Conservation (phyloP, 2,113 vertebrate species). For the Carettochelys insculpta region DNA sequence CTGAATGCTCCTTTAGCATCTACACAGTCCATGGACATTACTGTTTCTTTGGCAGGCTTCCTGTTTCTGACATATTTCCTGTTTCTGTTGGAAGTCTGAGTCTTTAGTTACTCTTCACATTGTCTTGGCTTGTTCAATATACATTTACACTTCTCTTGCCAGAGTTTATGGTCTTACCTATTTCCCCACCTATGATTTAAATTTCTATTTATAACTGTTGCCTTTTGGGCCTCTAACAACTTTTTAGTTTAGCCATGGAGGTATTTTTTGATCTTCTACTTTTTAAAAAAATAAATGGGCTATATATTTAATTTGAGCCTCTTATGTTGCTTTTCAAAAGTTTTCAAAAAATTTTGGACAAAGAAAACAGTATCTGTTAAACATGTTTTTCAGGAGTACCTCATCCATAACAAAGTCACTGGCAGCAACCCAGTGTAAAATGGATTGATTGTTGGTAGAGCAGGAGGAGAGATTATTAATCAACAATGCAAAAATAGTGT, state of each 20-base stretch:
- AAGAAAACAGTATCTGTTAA: not conserved
- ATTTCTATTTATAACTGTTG: not conserved
- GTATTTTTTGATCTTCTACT: not conserved
- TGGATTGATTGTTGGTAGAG: not conserved
- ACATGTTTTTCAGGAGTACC: not conserved
- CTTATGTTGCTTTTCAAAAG: not conserved
- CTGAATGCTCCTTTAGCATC: not conserved
- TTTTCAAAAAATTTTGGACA: not conserved
- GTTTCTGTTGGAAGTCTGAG: not conserved
- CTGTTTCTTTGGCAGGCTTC: not conserved
- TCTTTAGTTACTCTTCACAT: not conserved
- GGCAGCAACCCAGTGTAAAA: not conserved
- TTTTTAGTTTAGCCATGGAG: not conserved
- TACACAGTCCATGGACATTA: not conserved
- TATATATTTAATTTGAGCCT: not conserved
- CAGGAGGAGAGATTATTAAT: not conserved
- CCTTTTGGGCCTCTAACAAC: not conserved
- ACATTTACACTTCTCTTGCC: not conserved
- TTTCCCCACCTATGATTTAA: not conserved
- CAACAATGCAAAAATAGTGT: not conserved
- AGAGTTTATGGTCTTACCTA: not conserved
- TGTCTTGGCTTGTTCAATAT: not conserved
- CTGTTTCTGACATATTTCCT: not conserved
- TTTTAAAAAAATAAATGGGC: not conserved
- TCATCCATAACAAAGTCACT: slow-evolving; percentile 32